Conservation (phyloP, 2,113 vertebrate genomes). For the Gymnobelideus leadbeateri region DNA sequence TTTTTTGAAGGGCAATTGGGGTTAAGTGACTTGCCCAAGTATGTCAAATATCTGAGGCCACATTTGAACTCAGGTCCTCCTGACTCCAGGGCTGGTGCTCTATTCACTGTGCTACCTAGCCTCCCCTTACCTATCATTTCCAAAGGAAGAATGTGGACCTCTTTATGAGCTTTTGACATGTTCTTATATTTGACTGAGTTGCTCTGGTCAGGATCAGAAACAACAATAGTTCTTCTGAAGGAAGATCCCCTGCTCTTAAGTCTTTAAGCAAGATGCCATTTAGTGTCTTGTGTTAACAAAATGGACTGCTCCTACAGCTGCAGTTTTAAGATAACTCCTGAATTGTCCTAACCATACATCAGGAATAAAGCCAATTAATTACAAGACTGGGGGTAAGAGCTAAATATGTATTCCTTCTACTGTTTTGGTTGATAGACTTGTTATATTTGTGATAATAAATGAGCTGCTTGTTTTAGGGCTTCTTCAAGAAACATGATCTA, state of each 20-base stretch:
- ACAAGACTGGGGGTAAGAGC: background rate
- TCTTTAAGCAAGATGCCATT: slow-evolving; percentile 58
- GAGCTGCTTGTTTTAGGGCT: slow-evolving; percentile 37
- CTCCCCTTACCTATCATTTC: background rate
- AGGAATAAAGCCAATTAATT: slow-evolving; percentile 10
- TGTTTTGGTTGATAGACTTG: slow-evolving; percentile 20
- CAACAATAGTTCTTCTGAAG: background rate
- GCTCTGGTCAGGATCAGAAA: slow-evolving; percentile 3
- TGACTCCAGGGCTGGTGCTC: no score
- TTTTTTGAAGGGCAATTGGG: no score
- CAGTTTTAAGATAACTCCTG: background rate
- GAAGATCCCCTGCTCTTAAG: slow-evolving; percentile 27
- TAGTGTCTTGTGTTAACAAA: slow-evolving; percentile 60
- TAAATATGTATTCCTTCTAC: background rate
- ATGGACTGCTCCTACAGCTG: slow-evolving; percentile 51
- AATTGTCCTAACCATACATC: slow-evolving; percentile 4
- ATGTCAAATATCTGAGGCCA: no score
- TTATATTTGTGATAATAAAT: slow-evolving; percentile 33
- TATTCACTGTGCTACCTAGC: no score
- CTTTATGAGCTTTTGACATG: background rate
- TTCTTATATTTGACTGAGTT: slow-evolving; percentile 22
- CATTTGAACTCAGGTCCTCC: no score
- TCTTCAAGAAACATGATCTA: slow-evolving; percentile 41
- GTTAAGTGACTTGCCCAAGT: no score
- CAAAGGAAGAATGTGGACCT: background rate